Evolutionary conservation across 2,888 invertebrate species (phyloP), one percentile per base, ranked within the genome.

Genomic region (Dynastes hyllus): DNA sequence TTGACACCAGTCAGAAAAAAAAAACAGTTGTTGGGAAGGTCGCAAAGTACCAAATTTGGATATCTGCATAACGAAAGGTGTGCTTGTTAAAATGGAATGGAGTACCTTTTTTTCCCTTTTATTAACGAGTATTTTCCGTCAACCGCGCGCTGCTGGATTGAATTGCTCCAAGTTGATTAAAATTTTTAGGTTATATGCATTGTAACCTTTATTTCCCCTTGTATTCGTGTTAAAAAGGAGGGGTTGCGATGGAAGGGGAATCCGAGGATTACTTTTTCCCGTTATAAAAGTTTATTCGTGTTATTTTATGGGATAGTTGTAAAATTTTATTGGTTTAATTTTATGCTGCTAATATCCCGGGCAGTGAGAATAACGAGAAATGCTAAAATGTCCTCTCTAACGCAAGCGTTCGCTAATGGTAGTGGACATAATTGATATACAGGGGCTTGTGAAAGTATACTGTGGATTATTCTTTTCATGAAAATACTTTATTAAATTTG

Each of bases 171-270:
- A n/a, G 29, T 63, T 63, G 63, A 63, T 63, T 63, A 63, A 63
- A 63, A 63, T 63, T 63, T 63, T 63, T 63, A 11, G 63, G 63
- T 63, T 63, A 27, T 63, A 63, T 63, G 32, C 63, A 32, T 32
- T 45, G 45, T 45, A 11, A 45, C 45, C 2, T 45, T 45, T 45
- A 45, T 45, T 11, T 2, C 8, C 11, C 45, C 8, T 11, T 11
- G 45, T 8, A 2, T 45, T 45, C 45, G 63, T n/a, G 32, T 27
- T 63, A 13, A 37, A 37, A 37, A 5, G 32, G 13, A 9, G 29
- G 11, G 55, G 22, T 5, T 6, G 3, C 22, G 16, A 22, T 6
- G 16, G 8, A 9, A 22, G 5, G 55, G 55, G 22, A 27, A 9
- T 22, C 22, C 8, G 8, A 8, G 55, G 55, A 45, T 45, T 45